Conservation (phyloP, 2,113 vertebrate genomes). For the Epinephelus fuscoguttatus region DNA sequence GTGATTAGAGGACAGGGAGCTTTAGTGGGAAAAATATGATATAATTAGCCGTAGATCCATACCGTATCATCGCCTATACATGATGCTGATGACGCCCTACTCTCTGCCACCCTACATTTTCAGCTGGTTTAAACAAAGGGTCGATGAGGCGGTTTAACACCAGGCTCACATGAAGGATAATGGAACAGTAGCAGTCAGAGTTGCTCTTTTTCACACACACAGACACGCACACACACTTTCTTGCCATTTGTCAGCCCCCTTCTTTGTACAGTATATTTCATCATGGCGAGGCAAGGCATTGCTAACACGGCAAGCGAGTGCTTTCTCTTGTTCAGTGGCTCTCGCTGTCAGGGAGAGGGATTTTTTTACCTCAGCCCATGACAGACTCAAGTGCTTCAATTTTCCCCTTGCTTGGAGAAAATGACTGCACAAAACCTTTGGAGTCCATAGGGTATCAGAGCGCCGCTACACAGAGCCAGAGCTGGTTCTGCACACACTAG, state of each 20-base stretch:
- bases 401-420: slow-evolving; percentile 51
- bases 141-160: background rate
- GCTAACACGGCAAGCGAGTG: slow-evolving; percentile 59
- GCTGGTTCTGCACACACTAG: background rate
- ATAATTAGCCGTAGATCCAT: background rate
- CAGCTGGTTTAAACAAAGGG: background rate
- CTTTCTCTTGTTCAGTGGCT: slow-evolving; percentile 72
- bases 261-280: slow-evolving; percentile 61
- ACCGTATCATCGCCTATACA: background rate
- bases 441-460: slow-evolving; percentile 27
- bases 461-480: background rate
- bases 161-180: slow-evolving; percentile 11
- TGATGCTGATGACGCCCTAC: background rate
- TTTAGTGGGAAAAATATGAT: background rate
- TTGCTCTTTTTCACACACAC: background rate
- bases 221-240: slow-evolving; percentile 13
- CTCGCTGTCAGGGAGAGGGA: slow-evolving; percentile 52
- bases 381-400: slow-evolving; percentile 68
- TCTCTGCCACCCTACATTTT: background rate
- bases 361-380: slow-evolving; percentile 34
- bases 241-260: slow-evolving; percentile 55
- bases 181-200: slow-evolving; percentile 7
- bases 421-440: slow-evolving; percentile 46
- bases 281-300: slow-evolving; percentile 44
- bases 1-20: background rate